A percentile compares a stretch with the other conserved stretches of the same genome.
Evolutionary conservation across 92 coral and sea anemone genomes (phyloP).

Genomic region (Phymanthus crucifer): DNA sequence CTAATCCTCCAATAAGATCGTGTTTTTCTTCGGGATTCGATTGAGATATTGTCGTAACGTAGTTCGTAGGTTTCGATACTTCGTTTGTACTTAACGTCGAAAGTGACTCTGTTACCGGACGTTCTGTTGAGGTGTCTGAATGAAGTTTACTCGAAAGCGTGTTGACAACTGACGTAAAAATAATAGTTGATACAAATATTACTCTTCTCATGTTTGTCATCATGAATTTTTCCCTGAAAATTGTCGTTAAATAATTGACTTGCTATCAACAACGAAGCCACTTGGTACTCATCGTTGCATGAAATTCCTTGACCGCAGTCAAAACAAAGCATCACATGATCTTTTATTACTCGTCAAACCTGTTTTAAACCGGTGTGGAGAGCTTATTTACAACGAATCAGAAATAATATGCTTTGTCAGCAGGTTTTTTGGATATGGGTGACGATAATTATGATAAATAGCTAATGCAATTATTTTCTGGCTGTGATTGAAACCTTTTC

Average conservation of each 20-base stretch:
- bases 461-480: no score
- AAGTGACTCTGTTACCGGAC: not conserved
- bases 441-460: no score
- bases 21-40: slow-evolving; percentile 10
- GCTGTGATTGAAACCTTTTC: no score
- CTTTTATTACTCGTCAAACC: not conserved
- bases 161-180: not conserved
- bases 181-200: not conserved
- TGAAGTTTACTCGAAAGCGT: not conserved
- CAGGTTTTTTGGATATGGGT: no score
- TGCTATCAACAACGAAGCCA: not conserved
- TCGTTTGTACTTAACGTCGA: not conserved
- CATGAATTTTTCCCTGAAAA: not conserved
- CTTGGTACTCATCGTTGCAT: not conserved
- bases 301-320: not conserved
- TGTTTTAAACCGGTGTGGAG: not conserved
- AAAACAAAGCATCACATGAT: not conserved
- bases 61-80: not conserved
- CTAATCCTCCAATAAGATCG: slow-evolving; percentile 16
- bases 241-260: no score
- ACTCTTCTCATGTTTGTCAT: not conserved
- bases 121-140: not conserved
- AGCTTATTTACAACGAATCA: not conserved
- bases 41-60: not conserved
- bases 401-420: no score